These are phyloP conservation scores for Aphodius granarius DNA, from an alignment of 2,888 invertebrate genomes.

Conservation along the genomic window DNA sequence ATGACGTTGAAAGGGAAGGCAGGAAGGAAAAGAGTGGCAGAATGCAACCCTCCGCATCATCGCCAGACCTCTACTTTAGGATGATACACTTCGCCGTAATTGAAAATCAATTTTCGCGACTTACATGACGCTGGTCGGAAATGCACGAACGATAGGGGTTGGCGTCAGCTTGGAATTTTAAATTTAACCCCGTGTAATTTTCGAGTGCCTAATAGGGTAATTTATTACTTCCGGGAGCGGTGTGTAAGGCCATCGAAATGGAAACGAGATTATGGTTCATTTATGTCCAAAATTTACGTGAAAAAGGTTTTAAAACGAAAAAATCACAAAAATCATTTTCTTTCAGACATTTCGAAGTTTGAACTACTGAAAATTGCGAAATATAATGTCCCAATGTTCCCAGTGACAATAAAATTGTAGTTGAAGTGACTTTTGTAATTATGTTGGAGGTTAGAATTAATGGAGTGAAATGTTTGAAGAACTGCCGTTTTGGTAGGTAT, in stretches of 20 bases:
- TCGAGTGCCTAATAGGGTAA: not conserved
- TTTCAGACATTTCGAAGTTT: too few relatives aligned
- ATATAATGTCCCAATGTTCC: too few relatives aligned
- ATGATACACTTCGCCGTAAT: constrained; percentile 39
- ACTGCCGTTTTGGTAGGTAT: too few relatives aligned
- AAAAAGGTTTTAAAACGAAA: too few relatives aligned
- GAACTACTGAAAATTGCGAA: too few relatives aligned
- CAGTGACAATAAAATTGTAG: too few relatives aligned
- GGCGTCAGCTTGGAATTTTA: not conserved
- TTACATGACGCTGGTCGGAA: constrained; percentile 28
- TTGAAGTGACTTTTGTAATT: too few relatives aligned
- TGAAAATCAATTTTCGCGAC: constrained; percentile 40
- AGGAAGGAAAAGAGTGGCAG: constrained; percentile 27
- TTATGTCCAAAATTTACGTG: too few relatives aligned
- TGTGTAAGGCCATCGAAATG: not conserved
- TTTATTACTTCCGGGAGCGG: not conserved
- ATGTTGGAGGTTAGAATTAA: too few relatives aligned
- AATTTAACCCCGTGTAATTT: constrained; percentile 5
- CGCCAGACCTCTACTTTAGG: constrained; percentile 11
- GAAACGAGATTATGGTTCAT: not conserved
- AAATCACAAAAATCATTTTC: too few relatives aligned
- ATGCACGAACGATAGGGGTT: not conserved
- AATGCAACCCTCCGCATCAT: constrained; percentile 31
- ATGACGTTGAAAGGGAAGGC: constrained; percentile 30
- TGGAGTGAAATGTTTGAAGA: too few relatives aligned